Evolutionary conservation across 1,140 invertebrate species (phyloP), one percentile per base, ranked within the genome.

Genomic region (Drosophila arizonae): DNA sequence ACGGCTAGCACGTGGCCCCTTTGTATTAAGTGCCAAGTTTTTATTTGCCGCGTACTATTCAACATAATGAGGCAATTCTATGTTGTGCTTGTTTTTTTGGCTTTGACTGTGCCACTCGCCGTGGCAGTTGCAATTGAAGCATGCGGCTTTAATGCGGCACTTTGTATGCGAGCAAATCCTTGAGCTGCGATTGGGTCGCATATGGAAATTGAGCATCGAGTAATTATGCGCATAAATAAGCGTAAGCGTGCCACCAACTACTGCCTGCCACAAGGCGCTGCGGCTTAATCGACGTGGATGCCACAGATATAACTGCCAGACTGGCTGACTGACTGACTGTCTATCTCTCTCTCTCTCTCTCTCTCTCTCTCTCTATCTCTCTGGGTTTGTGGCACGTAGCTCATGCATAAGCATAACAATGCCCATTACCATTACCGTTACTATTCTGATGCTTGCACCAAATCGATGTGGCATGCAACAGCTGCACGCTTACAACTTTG

Each of bases 221-320:
- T 79, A 87, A 87, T 87, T 87, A 87, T 87, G 82, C 76, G 72
- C 82, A 87, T 87, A 87, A 87, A 85, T 85, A 85, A 74, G 78
- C 65, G 33, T 17, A 17, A 17, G 17, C 17, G 17, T 17, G 17
- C 1, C 17, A 17, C 17, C 17, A 17, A 17, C 24, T 58, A 72
- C 21, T 24, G 68, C 69, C 48, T 54, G 64, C 46, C 56, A 33
- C 56, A 17, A 45, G 11, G 26, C 21, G 36, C 43, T 41, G 13
- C 61, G 48, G 64, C 73, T 79, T 74, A 81, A 76, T 70, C 73
- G 78, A 52, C 54, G 54, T 51, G 46, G 70, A 55, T 76, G 57
- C 68, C 11, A 55, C 77, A 80, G 79, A 79, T 80, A 80, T 80
- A 80, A 81, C 73, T 58, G 11, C 54, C 48, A 10, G 50, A 4